Evolutionary conservation across 2,113 vertebrate species (phyloP).

Genomic region (Triplophysa rosa): DNA sequence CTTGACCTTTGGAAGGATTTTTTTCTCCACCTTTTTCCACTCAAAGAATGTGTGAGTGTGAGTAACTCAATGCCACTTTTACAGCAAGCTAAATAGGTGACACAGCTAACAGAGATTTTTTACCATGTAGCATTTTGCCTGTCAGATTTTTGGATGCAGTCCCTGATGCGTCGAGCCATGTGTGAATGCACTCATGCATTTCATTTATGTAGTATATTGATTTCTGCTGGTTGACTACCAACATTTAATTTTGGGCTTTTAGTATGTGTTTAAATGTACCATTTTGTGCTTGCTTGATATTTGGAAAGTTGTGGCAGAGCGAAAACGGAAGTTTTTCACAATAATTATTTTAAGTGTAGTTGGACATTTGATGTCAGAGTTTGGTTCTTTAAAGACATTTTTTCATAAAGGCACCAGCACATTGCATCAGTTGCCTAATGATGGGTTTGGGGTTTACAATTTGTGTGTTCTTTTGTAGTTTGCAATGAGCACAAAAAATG

Average conservation of each 20-base stretch:
- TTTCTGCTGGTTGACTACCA: not conserved
- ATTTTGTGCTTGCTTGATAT: not conserved
- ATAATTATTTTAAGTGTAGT: no score
- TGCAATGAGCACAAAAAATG: no score
- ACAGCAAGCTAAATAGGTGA: slow-evolving; percentile 62
- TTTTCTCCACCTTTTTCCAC: slow-evolving; percentile 62
- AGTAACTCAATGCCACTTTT: slow-evolving; percentile 73
- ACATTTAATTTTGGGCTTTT: not conserved
- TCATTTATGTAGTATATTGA: slow-evolving; percentile 18
- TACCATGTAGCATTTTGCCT: slow-evolving; percentile 48
- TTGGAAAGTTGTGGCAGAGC: no score
- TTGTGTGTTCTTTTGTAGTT: no score
- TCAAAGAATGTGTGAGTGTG: slow-evolving; percentile 67
- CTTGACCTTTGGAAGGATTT: slow-evolving; percentile 67
- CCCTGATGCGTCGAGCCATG: slow-evolving; percentile 4
- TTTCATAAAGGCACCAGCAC: no score
- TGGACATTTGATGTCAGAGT: no score
- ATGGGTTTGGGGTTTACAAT: no score
- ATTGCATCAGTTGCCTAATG: no score
- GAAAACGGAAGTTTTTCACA: no score
- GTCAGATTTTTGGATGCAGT: slow-evolving; percentile 23
- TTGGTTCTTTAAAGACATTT: no score
- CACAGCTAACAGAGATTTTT: slow-evolving; percentile 54
- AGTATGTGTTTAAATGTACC: no score
- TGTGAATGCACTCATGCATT: slow-evolving; percentile 21